A percentile compares a stretch with the other conserved stretches of the same genome.
Conservation (phyloP, 1,140 invertebrate species). For the Bombyx mandarina region DNA sequence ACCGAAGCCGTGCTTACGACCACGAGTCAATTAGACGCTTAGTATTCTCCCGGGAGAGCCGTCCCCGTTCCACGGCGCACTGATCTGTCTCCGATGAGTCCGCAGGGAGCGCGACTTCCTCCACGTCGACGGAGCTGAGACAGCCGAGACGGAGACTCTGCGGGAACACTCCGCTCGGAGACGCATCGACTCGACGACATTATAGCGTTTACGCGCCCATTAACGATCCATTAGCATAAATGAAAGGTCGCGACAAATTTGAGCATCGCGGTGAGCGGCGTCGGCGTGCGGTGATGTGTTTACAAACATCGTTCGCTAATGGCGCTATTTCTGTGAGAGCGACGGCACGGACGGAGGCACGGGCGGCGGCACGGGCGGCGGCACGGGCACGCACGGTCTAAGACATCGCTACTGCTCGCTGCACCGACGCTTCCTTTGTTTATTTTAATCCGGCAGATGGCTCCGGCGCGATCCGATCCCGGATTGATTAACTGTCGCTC, state of each 20-base stretch:
- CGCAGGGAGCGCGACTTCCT: neutral
- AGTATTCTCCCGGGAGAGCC: neutral
- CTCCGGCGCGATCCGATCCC: constrained; percentile 13
- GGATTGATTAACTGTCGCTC: constrained; percentile 23
- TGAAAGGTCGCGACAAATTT: constrained; percentile 30
- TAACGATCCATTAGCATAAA: constrained; percentile 42
- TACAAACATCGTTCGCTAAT: constrained; percentile 38
- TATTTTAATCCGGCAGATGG: constrained; percentile 14
- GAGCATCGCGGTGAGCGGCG: constrained; percentile 13
- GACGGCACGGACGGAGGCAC: neutral
- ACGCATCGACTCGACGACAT: neutral
- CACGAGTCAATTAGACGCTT: too few relatives aligned
- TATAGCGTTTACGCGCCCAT: constrained; percentile 20
- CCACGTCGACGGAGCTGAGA: neutral
- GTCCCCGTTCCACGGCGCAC: neutral
- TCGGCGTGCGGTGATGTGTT: constrained; percentile 23
- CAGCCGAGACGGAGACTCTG: neutral
- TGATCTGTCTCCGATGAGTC: too few relatives aligned
- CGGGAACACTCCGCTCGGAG: neutral
- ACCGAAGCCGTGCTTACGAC: too few relatives aligned
- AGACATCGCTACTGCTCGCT: neutral
- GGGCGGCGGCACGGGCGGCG: constrained; percentile 4
- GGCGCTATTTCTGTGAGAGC: constrained; percentile 20
- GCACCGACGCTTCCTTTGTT: constrained; percentile 15
- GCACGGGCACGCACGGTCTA: neutral